phyloP scores from a whole-genome alignment of 2,113 vertebrate species.

The Thermophis baileyi region DNA sequence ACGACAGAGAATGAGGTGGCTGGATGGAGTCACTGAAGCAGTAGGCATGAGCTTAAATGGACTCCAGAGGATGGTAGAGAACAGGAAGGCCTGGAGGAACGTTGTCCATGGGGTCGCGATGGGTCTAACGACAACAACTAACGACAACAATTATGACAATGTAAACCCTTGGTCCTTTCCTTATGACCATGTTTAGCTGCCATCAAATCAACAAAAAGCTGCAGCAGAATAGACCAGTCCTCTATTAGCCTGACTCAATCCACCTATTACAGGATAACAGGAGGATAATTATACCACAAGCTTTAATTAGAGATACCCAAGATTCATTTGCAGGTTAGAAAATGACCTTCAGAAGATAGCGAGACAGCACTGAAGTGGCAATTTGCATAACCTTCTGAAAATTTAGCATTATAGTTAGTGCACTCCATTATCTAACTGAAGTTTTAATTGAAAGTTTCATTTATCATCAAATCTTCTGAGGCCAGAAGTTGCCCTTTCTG shows the following conservation, averaged over 20 bases:
- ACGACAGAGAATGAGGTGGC: too few relatives aligned
- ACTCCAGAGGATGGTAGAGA: too few relatives aligned
- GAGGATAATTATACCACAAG: not conserved
- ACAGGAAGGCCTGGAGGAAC: too few relatives aligned
- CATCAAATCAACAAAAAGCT: not conserved
- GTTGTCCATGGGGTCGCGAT: too few relatives aligned
- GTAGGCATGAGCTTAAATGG: too few relatives aligned
- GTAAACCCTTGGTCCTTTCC: not conserved
- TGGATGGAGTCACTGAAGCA: too few relatives aligned
- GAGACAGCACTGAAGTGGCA: not conserved
- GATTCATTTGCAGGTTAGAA: not conserved
- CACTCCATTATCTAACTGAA: not conserved
- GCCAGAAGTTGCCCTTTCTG: not conserved
- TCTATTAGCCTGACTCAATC: not conserved
- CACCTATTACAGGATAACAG: not conserved
- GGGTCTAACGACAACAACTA: too few relatives aligned
- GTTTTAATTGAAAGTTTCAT: not conserved
- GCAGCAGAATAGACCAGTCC: not conserved
- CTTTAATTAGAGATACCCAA: not conserved
- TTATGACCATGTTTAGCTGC: not conserved
- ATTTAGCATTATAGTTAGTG: not conserved
- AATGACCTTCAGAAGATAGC: not conserved
- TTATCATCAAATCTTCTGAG: not conserved
- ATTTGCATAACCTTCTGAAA: not conserved
- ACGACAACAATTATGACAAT: too few relatives aligned